These are phyloP conservation scores for Buceros bicornis DNA, from an alignment of 2,797 vertebrate genomes.

Conservation along the genomic window DNA sequence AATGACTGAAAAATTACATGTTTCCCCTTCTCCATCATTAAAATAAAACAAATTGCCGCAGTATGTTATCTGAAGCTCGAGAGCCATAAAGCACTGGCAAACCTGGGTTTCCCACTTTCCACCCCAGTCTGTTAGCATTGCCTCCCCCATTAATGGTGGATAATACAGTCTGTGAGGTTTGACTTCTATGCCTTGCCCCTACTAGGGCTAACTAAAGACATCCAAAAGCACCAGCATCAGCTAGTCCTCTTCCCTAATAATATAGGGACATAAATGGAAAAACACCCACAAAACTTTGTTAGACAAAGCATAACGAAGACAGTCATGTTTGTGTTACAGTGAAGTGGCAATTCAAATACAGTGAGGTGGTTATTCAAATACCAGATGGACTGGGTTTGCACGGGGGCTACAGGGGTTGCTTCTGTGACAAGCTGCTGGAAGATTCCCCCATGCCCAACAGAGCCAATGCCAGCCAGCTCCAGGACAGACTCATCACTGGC, in stretches of 20 bases:
- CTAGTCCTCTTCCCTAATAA: not conserved
- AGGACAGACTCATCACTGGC: not conserved
- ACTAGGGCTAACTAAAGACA: not conserved
- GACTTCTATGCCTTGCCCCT: not conserved
- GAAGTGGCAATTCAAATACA: not conserved
- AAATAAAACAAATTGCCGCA: slow-evolving; percentile 54
- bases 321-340: not conserved
- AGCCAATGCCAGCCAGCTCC: not conserved
- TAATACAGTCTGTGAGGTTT: not conserved
- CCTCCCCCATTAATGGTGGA: not conserved
- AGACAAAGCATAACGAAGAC: not conserved
- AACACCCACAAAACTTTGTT: not conserved
- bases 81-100: not conserved
- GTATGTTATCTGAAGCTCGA: slow-evolving; percentile 6
- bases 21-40: slow-evolving; percentile 55
- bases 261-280: not conserved
- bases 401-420: not conserved
- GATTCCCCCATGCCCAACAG: not conserved
- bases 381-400: not conserved
- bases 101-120: not conserved
- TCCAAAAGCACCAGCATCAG: not conserved
- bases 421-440: not conserved
- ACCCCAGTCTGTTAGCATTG: not conserved
- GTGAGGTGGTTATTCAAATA: not conserved
- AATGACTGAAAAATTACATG: slow-evolving; percentile 64